phyloP scores from a whole-genome alignment of 2,797 vertebrate species.

The Acropternis orthonyx region DNA sequence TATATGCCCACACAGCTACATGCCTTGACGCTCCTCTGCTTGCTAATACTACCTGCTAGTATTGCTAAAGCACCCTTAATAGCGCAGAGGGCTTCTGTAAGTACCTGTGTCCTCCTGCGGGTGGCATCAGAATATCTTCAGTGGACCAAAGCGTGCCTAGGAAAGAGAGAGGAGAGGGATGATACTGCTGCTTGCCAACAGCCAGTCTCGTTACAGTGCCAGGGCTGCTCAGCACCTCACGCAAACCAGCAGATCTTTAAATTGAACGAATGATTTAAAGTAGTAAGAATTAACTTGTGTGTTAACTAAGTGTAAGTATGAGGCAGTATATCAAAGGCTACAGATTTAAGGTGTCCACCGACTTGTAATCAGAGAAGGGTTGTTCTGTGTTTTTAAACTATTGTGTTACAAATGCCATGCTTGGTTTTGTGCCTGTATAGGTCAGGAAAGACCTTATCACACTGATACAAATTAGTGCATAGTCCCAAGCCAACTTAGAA shows the following conservation, averaged over 20 bases:
- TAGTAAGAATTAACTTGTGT: neutral
- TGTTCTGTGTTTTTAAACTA: neutral
- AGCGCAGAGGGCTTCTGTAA: neutral
- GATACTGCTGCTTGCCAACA: neutral
- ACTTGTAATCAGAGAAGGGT: neutral
- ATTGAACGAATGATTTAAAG: neutral
- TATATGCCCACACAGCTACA: slow-evolving; percentile 25
- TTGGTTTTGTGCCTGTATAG: neutral
- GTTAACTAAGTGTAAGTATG: neutral
- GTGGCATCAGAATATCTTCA: slow-evolving; percentile 71
- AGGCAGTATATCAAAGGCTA: neutral
- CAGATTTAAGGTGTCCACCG: neutral
- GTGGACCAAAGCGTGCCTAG: neutral
- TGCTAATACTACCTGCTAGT: slow-evolving; percentile 3
- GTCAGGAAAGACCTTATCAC: neutral
- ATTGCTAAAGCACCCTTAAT: neutral
- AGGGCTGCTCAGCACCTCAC: neutral
- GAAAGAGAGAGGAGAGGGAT: neutral
- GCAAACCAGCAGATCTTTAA: neutral
- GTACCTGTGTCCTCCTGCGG: slow-evolving; percentile 58
- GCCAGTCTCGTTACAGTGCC: rapidly evolving
- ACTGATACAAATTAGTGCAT: neutral
- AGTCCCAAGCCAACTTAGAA: neutral
- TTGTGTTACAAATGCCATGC: neutral
- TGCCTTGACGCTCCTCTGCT: neutral